Base-by-base conservation (phyloP, 2,797 vertebrate species). In the Leucoraja ocellata region DNA sequence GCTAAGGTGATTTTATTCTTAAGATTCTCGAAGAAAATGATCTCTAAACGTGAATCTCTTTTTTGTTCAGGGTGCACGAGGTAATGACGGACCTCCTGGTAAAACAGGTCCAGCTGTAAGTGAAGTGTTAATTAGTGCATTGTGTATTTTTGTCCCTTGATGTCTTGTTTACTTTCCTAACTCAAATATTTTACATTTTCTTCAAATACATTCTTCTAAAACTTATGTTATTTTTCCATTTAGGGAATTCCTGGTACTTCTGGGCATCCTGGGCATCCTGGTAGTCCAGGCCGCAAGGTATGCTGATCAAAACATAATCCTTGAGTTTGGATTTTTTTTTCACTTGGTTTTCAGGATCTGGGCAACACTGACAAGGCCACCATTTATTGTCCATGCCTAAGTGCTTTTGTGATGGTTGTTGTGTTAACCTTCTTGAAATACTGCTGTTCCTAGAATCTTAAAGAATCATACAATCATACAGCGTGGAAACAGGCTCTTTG, bases 221-320 rank as follows among this genome's bases (percentile, higher is more conserved):
- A 91, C 25, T 91, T 73, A 9, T n/a, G 25, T 46, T 46, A 39
- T 91, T 71, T 13, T 58, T 76, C 39, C 71, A 94, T 94, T 95
- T 93, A 97, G 97, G 97, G 97, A 63, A 96, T 96, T 1, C 96
- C 96, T n/a, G 97, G 97, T 23, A 95, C 96, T 1, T 96, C 96
- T 93, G 97, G 97, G 94, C 96, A 96, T 0, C 94, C 96, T 94
- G 97, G 97, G 95, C 96, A 97, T 94, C 96, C 96, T 94, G 97
- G 97, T n/a, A 95, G 95, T 94, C 95, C 97, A 91, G 97, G 97
- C 94, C 96, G 95, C 95, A 97, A 97, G 96, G 97, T 97, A 97
- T 1, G 92, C 76, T 92, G 90, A 28, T 61, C 0, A 74, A 7
- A 9, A 28, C 28, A 25, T 11, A 92, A 74, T 73, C 46, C 23